Evolutionary conservation across 2,113 vertebrate species (phyloP), one percentile per base, ranked within the genome.

Genomic region (Chamaea fasciata): DNA sequence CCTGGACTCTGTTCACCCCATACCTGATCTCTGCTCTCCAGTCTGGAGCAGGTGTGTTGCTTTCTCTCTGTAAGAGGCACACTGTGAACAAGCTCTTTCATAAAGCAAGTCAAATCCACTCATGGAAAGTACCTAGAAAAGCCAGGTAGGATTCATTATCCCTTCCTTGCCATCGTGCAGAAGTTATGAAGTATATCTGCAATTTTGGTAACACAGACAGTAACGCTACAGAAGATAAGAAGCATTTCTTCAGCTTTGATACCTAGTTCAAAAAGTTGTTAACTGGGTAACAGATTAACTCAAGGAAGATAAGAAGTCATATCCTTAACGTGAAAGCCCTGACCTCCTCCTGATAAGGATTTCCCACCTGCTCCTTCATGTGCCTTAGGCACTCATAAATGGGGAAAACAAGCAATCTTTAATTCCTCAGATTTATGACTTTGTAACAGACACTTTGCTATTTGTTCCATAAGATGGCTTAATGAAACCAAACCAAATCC

Each of bases 401-500:
- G 8, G 21, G 26, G 30, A 71, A 94, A 88, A 71, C 33, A 30
- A 33, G 30, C 46, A 56, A 39, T 50, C 20, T 60, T 49, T 4
- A 6, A 42, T 63, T 74, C 53, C 50, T 47, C 27, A 18, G 20
- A 57, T 14, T 77, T 14, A 42, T 33, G 20, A 21, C 52, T 83
- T 71, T 10, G 5, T 57, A 92, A 75, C 0, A 70, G 44, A 65
- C 65, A 63, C 14, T 75, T 57, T 1, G 5, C 44, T 50, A 46
- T 68, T 30, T 69, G 46, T 47, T 85, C 65, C 28, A 11, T 28
- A 53, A 63, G 90, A 57, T 1, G 3, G 20, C 67, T 82, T 65
- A 63, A 93, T 35, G 60, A 92, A 94, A 89, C 37, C 64, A 92
- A 89, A 77, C 42, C 52, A 92, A 94, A 93, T 65, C 69, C 91